phyloP scores from a whole-genome alignment of 1,140 invertebrate species.

The Phymastichus coffea region DNA sequence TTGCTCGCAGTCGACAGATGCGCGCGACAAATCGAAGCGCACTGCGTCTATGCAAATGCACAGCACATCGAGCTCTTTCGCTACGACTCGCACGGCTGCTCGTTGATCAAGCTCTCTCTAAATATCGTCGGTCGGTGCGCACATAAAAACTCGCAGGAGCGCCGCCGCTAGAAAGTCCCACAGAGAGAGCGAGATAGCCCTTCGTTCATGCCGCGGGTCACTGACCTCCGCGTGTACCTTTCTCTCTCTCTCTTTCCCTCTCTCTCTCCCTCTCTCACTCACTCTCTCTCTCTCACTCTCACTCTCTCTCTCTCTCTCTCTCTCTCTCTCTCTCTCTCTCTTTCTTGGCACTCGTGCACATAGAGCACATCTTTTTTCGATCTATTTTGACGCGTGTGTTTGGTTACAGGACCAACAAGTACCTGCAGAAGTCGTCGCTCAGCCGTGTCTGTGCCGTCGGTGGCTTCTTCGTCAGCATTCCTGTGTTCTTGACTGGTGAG shows the following conservation, averaged over 20 bases:
- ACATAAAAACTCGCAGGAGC: too few species aligned
- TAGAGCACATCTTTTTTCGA: not conserved
- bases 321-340: conserved; percentile 8
- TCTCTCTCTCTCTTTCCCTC: not conserved
- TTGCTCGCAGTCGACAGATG: too few species aligned
- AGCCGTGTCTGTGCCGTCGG: conserved; percentile 88
- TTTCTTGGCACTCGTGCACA: not conserved
- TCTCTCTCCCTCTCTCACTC: not conserved
- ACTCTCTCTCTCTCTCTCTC: conserved; percentile 4
- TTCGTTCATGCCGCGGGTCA: too few species aligned
- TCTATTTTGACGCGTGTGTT: conserved; percentile 25
- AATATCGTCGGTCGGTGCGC: too few species aligned
- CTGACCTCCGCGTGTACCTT: not conserved
- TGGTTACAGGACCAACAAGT: conserved; percentile 81
- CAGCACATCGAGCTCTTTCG: too few species aligned
- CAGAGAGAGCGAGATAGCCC: too few species aligned
- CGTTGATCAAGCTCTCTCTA: too few species aligned
- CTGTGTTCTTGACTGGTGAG: conserved; percentile 87
- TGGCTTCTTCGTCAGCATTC: conserved; percentile 91
- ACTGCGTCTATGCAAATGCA: too few species aligned
- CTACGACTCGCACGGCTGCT: too few species aligned
- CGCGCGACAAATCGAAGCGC: too few species aligned
- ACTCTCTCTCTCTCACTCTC: not conserved
- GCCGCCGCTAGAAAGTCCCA: too few species aligned
- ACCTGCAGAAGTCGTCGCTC: conserved; percentile 85